These are phyloP conservation scores for Cryptoleucopteryx plumbea DNA, from an alignment of 2,113 vertebrate genomes.

Conservation along the genomic window DNA sequence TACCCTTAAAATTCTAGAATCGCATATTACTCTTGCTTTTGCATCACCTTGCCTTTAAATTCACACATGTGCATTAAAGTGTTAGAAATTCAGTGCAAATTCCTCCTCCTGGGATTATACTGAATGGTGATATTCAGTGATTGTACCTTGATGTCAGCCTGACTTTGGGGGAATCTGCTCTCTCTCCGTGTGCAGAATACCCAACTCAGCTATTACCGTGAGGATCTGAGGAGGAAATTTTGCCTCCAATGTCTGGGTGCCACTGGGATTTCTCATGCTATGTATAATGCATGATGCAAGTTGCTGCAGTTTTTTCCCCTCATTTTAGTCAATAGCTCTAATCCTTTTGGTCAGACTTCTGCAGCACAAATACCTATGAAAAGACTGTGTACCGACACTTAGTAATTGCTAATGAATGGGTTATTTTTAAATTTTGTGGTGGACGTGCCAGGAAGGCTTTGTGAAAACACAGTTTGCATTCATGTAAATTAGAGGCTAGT, in stretches of 20 bases:
- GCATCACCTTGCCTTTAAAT: neutral
- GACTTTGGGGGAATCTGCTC: conserved; percentile 13
- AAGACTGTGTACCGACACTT: neutral
- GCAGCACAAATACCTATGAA: neutral
- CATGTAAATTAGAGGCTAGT: neutral
- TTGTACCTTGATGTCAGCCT: conserved; percentile 28
- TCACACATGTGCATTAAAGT: neutral
- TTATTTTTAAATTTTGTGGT: neutral
- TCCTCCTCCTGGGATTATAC: neutral
- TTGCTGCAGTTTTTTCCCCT: neutral
- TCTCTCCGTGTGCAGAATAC: neutral
- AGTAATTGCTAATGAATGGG: neutral
- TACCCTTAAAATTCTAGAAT: neutral
- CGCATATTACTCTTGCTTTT: neutral
- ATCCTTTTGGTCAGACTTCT: neutral
- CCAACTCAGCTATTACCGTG: neutral
- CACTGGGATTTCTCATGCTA: neutral
- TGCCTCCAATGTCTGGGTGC: neutral
- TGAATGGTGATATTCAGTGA: neutral
- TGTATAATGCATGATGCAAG: neutral
- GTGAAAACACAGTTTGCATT: neutral
- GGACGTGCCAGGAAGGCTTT: neutral
- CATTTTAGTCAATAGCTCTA: neutral
- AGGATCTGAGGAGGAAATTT: conserved; percentile 13
- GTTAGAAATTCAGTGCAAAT: conserved; percentile 4